Conservation (phyloP, 2,113 vertebrate genomes). For the Pithys albifrons region DNA sequence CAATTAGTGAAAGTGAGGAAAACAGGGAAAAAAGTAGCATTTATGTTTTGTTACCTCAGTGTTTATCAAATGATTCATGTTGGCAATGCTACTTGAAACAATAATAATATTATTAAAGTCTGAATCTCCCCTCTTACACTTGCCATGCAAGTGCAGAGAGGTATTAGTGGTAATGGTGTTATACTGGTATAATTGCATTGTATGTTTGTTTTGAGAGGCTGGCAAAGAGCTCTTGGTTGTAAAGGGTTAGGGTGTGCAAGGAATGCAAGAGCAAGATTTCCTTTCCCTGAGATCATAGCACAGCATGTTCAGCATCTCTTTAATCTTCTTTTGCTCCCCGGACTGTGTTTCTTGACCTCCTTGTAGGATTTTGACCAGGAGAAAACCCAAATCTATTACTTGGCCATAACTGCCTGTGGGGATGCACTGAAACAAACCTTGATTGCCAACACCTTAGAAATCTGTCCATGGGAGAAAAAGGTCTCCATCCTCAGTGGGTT, state of each 20-base stretch:
- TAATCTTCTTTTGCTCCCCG: not conserved
- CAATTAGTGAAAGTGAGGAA: not conserved
- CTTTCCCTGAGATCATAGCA: not conserved
- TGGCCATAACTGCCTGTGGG: not conserved
- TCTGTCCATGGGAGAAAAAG: not conserved
- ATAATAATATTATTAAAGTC: not conserved
- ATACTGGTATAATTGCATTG: not conserved
- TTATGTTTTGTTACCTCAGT: not conserved
- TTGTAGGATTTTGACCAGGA: not conserved
- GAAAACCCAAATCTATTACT: not conserved
- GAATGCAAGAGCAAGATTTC: not conserved
- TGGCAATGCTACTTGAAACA: not conserved
- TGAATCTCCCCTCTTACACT: not conserved
- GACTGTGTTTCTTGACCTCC: not conserved
- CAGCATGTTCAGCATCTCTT: not conserved
- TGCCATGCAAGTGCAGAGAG: not conserved
- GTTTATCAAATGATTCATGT: not conserved
- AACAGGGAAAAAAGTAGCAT: accelerated
- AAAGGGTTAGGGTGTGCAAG: not conserved
- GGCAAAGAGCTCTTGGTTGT: not conserved
- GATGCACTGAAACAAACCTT: not conserved
- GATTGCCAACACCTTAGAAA: not conserved
- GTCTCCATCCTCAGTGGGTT: not conserved
- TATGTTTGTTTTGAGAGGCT: not conserved
- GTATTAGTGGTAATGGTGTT: not conserved